These are phyloP conservation scores for Barnardius zonarius DNA, from an alignment of 2,113 vertebrate species.

Conservation along the genomic window DNA sequence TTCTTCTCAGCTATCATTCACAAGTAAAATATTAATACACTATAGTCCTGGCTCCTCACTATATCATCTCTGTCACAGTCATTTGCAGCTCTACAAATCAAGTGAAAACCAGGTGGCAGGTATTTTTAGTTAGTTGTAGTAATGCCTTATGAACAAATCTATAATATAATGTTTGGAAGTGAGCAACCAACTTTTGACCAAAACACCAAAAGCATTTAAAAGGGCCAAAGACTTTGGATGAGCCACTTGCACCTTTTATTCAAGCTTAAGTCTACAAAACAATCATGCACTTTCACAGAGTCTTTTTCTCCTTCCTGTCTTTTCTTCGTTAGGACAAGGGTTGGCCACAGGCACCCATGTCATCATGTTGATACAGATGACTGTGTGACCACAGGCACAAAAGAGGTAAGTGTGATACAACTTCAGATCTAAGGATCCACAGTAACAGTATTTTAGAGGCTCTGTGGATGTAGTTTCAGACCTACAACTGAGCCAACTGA, in stretches of 20 bases:
- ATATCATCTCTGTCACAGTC: neutral
- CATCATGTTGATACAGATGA: neutral
- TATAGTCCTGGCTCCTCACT: neutral
- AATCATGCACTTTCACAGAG: neutral
- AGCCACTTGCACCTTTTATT: neutral
- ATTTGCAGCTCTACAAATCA: neutral
- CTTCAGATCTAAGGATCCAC: rapidly evolving
- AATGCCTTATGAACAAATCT: neutral
- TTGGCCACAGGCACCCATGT: neutral
- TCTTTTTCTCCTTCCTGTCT: neutral
- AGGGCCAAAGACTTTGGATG: neutral
- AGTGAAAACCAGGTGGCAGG: neutral
- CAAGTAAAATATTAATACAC: neutral
- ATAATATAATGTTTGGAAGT: neutral
- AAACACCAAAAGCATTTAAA: neutral
- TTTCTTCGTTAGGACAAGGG: neutral
- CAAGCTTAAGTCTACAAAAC: neutral
- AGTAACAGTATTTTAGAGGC: neutral
- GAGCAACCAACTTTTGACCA: neutral
- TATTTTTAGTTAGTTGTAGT: neutral
- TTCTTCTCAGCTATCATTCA: neutral
- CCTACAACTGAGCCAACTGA: neutral
- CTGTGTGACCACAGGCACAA: neutral
- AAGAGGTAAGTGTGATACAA: rapidly evolving
- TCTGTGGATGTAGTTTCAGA: neutral